phyloP scores from a whole-genome alignment of 2,888 invertebrate genomes.

The Odontocolon sp. region DNA sequence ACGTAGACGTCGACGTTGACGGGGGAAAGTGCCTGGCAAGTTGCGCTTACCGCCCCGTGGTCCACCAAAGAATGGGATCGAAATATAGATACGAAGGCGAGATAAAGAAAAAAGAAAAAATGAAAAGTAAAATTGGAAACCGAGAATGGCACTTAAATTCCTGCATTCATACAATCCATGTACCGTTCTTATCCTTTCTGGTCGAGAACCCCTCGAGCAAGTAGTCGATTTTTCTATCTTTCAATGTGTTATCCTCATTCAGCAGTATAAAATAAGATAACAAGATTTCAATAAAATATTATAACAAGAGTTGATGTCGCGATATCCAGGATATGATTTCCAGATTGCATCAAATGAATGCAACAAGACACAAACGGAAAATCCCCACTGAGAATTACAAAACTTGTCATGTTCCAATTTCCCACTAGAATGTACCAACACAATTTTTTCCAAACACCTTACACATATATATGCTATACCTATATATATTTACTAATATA shows the following conservation, averaged over 20 bases:
- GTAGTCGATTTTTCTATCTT: neutral
- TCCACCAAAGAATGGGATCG: neutral
- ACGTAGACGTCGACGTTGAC: too few species aligned
- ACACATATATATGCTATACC: too few species aligned
- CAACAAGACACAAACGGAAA: too few species aligned
- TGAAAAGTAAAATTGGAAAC: slow-evolving; percentile 21
- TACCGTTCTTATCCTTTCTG: neutral
- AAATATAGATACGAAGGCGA: neutral
- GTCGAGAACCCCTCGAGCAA: neutral
- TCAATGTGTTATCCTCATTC: neutral
- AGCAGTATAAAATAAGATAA: neutral
- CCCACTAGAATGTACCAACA: too few species aligned
- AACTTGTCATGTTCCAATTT: too few species aligned
- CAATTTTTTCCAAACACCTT: too few species aligned
- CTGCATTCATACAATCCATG: slow-evolving; percentile 1
- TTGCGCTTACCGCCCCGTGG: neutral
- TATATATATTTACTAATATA: too few species aligned
- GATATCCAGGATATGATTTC: too few species aligned
- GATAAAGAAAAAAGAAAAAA: neutral
- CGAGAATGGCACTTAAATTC: slow-evolving; percentile 27
- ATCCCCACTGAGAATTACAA: too few species aligned
- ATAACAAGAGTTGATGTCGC: too few species aligned
- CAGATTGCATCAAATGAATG: too few species aligned
- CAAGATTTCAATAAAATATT: too few species aligned
- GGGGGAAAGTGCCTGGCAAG: neutral